Conservation (phyloP, 2,888 invertebrate species). For the Frankliniella fusca region DNA sequence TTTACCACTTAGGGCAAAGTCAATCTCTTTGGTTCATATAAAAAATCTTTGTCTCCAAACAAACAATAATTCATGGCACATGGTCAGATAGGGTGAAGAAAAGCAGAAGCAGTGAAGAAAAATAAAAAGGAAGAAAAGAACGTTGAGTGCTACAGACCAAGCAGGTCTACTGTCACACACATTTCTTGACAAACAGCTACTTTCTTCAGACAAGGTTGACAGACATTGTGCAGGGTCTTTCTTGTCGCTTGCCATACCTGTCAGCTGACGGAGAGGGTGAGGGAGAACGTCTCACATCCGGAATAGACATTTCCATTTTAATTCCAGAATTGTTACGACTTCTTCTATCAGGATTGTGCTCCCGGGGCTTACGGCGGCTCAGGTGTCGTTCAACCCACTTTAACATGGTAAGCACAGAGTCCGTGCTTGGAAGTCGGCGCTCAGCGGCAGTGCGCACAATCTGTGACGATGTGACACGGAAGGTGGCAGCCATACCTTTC, state of each 20-base stretch:
- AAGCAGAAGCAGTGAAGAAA: not conserved
- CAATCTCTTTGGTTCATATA: conserved; percentile 13
- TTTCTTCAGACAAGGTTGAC: not conserved
- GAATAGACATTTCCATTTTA: conserved; percentile 25
- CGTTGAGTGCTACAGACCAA: conserved; percentile 1
- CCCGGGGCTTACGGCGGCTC: conserved; percentile 67
- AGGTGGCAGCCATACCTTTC: conserved; percentile 90
- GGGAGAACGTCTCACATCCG: not conserved
- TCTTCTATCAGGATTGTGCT: conserved; percentile 12
- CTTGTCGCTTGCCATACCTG: conserved; percentile 19
- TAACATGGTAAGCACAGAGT: conserved; percentile 82
- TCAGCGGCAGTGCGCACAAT: conserved; percentile 84
- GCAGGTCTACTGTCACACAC: not conserved
- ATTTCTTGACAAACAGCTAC: conserved; percentile 6
- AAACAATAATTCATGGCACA: too few species aligned
- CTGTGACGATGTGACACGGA: conserved; percentile 78
- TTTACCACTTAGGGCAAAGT: not conserved
- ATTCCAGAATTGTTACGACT: conserved; percentile 22
- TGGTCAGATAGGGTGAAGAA: not conserved
- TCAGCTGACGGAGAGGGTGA: not conserved
- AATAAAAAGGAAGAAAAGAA: not conserved
- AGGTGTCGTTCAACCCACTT: conserved; percentile 87
- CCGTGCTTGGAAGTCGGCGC: conserved; percentile 79
- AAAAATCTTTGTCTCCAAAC: not conserved
- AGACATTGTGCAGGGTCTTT: not conserved